phyloP scores from a whole-genome alignment of 2,113 vertebrate genomes.

The Vimba vimba region DNA sequence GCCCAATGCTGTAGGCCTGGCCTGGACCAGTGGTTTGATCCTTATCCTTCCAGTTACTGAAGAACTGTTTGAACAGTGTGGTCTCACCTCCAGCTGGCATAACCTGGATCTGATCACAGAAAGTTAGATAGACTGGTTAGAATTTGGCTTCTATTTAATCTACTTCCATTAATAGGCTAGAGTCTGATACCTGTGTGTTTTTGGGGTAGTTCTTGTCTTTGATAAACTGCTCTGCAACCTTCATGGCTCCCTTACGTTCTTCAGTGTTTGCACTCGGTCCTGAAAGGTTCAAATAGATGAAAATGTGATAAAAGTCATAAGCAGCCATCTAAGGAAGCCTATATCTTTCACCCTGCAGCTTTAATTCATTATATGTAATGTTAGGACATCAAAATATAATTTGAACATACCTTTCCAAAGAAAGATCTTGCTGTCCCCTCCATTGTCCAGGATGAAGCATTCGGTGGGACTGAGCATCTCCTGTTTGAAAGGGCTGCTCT shows the following conservation, averaged over 20 bases:
- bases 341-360: background rate
- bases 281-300: constrained; percentile 45
- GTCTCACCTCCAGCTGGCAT: constrained; percentile 71
- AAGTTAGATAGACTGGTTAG: background rate
- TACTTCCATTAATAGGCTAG: background rate
- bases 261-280: constrained; percentile 62
- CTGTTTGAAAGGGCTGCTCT: constrained; percentile 74
- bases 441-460: constrained; percentile 78
- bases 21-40: constrained; percentile 67
- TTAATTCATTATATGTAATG: background rate
- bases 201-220: constrained; percentile 66
- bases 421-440: constrained; percentile 66
- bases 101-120: constrained; percentile 67
- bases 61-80: constrained; percentile 78
- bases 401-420: constrained; percentile 78
- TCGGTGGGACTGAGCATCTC: constrained; percentile 66
- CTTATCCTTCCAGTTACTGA: constrained; percentile 75
- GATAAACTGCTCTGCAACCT: constrained; percentile 68
- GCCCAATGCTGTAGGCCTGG: constrained; percentile 63
- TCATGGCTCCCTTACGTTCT: constrained; percentile 69
- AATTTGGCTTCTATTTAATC: background rate
- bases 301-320: background rate
- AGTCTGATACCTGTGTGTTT: constrained; percentile 68
- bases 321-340: background rate
- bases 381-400: background rate